A percentile compares a stretch with the other conserved stretches of the same genome.
phyloP scores from a whole-genome alignment of 2,888 invertebrate genomes.

The Drosophila subsilvestris region DNA sequence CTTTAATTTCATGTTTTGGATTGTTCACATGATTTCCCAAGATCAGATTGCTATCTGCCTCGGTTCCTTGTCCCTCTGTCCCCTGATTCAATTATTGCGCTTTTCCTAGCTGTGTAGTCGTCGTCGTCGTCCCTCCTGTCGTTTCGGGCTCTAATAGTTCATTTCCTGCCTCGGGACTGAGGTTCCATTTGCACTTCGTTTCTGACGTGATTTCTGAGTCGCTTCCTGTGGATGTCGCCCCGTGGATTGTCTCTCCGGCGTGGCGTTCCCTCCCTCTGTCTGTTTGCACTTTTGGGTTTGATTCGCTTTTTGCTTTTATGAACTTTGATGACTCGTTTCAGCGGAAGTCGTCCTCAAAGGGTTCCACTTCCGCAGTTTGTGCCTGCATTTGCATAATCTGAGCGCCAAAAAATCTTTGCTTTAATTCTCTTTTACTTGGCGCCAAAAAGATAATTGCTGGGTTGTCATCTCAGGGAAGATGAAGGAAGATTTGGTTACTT shows the following conservation, averaged over 20 bases:
- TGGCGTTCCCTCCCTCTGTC: constrained; percentile 43
- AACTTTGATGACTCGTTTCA: constrained; percentile 64
- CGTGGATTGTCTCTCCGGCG: constrained; percentile 23
- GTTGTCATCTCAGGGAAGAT: constrained; percentile 2
- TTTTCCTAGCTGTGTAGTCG: constrained; percentile 61
- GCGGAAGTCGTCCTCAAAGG: constrained; percentile 67
- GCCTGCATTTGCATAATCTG: constrained; percentile 62
- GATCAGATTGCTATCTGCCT: constrained; percentile 77
- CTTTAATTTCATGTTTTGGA: constrained; percentile 77
- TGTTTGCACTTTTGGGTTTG: constrained; percentile 64
- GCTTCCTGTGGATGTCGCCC: constrained; percentile 77
- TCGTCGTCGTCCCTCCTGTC: constrained; percentile 30
- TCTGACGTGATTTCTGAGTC: constrained; percentile 81
- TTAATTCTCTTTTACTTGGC: constrained; percentile 45
- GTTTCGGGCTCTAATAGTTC: constrained; percentile 72
- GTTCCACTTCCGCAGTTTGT: constrained; percentile 59
- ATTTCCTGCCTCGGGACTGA: constrained; percentile 71
- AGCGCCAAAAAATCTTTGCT: constrained; percentile 62
- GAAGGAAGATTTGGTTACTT: constrained; percentile 6
- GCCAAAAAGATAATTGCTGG: constrained; percentile 48
- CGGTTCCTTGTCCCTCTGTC: constrained; percentile 6
- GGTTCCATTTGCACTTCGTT: constrained; percentile 70
- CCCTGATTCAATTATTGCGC: constrained; percentile 60
- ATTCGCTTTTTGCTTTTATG: constrained; percentile 76
- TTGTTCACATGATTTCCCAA: constrained; percentile 78